Conservation (phyloP, 2,797 vertebrate genomes). For the Zalophus californianus region DNA sequence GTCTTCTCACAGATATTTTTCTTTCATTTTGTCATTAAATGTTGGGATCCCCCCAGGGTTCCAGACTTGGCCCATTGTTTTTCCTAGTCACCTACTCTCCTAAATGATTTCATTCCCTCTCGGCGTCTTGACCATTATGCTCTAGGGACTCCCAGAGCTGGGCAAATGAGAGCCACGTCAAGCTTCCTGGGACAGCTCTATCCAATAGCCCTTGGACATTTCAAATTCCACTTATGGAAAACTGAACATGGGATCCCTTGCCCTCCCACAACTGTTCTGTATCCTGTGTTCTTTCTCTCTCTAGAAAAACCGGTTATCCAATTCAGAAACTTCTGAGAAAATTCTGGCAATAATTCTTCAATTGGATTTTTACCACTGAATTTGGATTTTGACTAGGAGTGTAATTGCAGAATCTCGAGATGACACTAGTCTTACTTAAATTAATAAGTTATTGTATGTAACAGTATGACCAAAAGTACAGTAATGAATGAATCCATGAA, state of each 20-base stretch:
- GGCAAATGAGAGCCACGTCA: neutral
- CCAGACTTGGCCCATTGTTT: neutral
- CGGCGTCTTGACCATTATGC: neutral
- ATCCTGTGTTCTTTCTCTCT: neutral
- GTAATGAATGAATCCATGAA: conserved; percentile 12
- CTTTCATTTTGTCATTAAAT: neutral
- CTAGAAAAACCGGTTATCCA: neutral
- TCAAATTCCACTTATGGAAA: neutral
- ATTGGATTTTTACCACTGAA: neutral
- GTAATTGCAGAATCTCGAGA: neutral
- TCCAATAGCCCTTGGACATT: neutral
- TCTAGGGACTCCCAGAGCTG: neutral
- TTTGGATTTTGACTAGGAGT: neutral
- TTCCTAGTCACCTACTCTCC: neutral
- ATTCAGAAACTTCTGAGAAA: conserved; percentile 9
- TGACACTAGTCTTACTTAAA: conserved; percentile 9
- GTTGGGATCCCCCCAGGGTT: neutral
- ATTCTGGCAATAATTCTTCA: neutral
- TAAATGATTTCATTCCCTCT: neutral
- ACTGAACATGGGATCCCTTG: neutral
- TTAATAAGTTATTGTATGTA: conserved; percentile 16
- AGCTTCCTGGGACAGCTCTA: neutral
- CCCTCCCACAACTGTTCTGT: neutral
- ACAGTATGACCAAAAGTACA: neutral
- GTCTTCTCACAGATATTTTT: conserved; percentile 2